A percentile compares a stretch with the other conserved stretches of the same genome.
Evolutionary conservation across 1,140 invertebrate genomes (phyloP).

Genomic region (Bombus confusus): DNA sequence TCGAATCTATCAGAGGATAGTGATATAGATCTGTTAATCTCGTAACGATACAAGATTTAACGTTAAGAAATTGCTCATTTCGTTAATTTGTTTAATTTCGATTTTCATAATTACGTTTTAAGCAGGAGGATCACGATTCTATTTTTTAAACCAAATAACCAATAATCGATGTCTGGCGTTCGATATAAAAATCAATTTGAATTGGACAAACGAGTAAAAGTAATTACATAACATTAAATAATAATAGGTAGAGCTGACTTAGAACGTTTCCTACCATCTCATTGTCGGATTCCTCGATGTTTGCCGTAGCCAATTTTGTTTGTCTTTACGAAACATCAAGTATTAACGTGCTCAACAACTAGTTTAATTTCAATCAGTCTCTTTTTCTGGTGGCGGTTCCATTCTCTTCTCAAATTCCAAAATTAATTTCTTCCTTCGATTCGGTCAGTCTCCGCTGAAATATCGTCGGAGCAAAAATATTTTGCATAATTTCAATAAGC

Average conservation of each 20-base stretch:
- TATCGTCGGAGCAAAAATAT: no score
- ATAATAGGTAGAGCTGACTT: not conserved
- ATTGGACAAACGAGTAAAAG: not conserved
- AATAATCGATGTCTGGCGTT: not conserved
- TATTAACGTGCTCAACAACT: not conserved
- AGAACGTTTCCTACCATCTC: not conserved
- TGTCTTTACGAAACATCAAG: not conserved
- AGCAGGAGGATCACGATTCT: no score
- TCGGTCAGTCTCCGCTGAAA: no score
- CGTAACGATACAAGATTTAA: no score
- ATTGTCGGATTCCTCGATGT: not conserved
- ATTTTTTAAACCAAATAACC: no score
- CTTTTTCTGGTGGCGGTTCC: no score
- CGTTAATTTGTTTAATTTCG: no score
- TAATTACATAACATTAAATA: not conserved
- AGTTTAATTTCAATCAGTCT: not conserved
- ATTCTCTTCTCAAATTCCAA: not conserved
- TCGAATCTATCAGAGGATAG: no score
- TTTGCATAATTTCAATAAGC: no score
- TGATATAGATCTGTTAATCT: no score
- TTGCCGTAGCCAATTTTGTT: not conserved
- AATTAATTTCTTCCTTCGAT: not conserved
- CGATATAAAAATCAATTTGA: not conserved
- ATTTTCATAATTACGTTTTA: no score
- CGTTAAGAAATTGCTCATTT: no score